These are phyloP conservation scores for Calvadosia cruxmelitensis DNA, from an alignment of 30 jellyfish, hydroid and myxozoan genomes.

Conservation along the genomic window DNA sequence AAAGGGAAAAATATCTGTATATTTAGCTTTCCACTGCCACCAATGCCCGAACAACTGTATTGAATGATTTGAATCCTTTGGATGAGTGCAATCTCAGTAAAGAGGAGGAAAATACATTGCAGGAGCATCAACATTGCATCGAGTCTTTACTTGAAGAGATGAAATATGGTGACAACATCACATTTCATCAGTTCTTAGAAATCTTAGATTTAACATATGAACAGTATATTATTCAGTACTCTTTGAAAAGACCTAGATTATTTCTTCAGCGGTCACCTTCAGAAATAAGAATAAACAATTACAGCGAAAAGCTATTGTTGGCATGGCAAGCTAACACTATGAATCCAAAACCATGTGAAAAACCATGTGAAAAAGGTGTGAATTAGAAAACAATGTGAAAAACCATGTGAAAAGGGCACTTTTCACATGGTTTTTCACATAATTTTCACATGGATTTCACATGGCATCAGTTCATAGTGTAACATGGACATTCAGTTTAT, in stretches of 20 bases:
- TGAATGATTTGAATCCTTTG: slow-evolving; percentile 6
- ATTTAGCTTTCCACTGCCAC: slow-evolving; percentile 27
- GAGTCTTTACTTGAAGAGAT: slow-evolving; percentile 12
- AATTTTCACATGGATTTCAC: too few relatives aligned
- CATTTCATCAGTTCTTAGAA: slow-evolving; percentile 4
- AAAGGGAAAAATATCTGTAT: slow-evolving; percentile 18
- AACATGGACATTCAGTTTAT: slow-evolving; percentile 31
- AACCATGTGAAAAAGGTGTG: too few relatives aligned
- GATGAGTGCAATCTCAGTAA: not conserved
- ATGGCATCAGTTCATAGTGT: too few relatives aligned
- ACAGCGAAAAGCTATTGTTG: slow-evolving; percentile 11
- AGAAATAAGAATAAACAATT: slow-evolving; percentile 10
- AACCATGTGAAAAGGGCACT: too few relatives aligned
- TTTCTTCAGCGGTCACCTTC: slow-evolving; percentile 11
- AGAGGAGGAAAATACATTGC: not conserved
- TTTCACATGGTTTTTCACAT: too few relatives aligned
- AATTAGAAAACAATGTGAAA: too few relatives aligned
- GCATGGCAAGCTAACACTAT: slow-evolving; percentile 38
- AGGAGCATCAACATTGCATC: not conserved
- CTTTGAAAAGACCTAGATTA: slow-evolving; percentile 9
- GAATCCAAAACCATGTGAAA: too few relatives aligned
- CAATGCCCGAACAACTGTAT: slow-evolving; percentile 13
- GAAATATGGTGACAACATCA: slow-evolving; percentile 10
- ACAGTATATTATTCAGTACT: slow-evolving; percentile 3
- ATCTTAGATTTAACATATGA: slow-evolving; percentile 1